phyloP scores from a whole-genome alignment of 2,888 invertebrate genomes.

The Myopa tessellatipennis region DNA sequence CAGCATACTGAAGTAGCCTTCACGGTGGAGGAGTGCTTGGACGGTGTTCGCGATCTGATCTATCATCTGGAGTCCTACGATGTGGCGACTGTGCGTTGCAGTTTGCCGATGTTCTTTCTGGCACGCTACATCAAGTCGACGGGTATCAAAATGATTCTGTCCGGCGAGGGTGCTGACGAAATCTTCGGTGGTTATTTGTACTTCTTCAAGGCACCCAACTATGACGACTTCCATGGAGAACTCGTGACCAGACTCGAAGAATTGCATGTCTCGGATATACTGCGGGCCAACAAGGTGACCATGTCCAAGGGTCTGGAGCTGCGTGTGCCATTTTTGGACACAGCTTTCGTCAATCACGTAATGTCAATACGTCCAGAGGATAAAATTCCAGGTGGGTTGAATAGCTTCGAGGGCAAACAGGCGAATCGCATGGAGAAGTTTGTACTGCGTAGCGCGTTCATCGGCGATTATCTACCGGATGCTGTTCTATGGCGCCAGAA shows the following conservation, averaged over 20 bases:
- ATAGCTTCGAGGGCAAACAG: slow-evolving; percentile 53
- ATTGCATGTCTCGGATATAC: slow-evolving; percentile 83
- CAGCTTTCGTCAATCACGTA: slow-evolving; percentile 85
- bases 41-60: slow-evolving; percentile 83
- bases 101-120: slow-evolving; percentile 79
- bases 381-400: slow-evolving; percentile 73
- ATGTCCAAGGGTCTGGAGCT: slow-evolving; percentile 81
- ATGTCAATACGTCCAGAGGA: slow-evolving; percentile 77
- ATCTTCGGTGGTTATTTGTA: slow-evolving; percentile 96
- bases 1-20: slow-evolving; percentile 92
- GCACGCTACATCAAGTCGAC: slow-evolving; percentile 87
- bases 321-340: slow-evolving; percentile 89
- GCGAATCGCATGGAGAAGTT: slow-evolving; percentile 77
- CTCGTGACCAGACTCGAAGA: slow-evolving; percentile 77
- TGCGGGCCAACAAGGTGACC: slow-evolving; percentile 84
- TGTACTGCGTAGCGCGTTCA: slow-evolving; percentile 86
- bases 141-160: slow-evolving; percentile 87
- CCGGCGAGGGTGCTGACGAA: slow-evolving; percentile 96
- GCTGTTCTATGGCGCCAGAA: slow-evolving; percentile 94
- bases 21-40: slow-evolving; percentile 77
- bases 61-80: slow-evolving; percentile 86
- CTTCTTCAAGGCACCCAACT: slow-evolving; percentile 87
- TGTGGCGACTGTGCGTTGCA: slow-evolving; percentile 67
- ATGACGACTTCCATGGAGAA: slow-evolving; percentile 79
- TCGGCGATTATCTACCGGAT: slow-evolving; percentile 79